Base-by-base conservation (phyloP, 2,113 vertebrate genomes). In the Caracal caracal region DNA sequence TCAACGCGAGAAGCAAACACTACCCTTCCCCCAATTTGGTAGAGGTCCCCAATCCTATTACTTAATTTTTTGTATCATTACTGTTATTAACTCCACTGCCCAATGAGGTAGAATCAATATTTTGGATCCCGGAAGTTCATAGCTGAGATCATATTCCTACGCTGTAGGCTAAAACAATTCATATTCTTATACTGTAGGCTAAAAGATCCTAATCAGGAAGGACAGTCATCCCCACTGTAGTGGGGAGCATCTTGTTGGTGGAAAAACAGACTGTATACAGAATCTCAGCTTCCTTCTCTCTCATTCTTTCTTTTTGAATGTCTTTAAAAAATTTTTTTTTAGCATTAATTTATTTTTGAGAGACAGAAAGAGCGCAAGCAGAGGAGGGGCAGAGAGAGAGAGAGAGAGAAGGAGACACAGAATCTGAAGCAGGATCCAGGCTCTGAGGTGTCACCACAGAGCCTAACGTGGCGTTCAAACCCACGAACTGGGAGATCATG, bases 1-100 rank as follows among this genome's bases (percentile, higher is more conserved):
- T 94, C 37, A 84, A 80, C 13, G 13, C 10, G 80, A 63, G 35
- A 87, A 59, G 40, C 68, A 95, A 90, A 97, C 15, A 47, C 10
- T 51, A 10, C 12, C 3, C 26, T 17, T 7, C 30, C 15, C 11
- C 37, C 40, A 30, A 17, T 66, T 56, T 86, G 37, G 56, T 26
- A 89, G 68, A 3, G 10, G 3, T 47, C 56, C 6, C 26, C 35
- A 80, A n/a, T 83, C 8, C 10, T 82, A n/a, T 59, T 40, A 79
- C 30, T 19, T 85, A n/a, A 24, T 70, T 40, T 47, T 56, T 83
- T 11, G 33, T 56, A 40, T 59, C 15, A 43, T 75, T 24, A 30
- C 82, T 33, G n/a, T 40, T 24, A 78, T 37, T 37, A 81, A 76
- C n/a, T 63, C 49, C 37, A 59, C 19, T 63, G 51, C 22, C 2